Evolutionary conservation across 2,888 invertebrate species (phyloP), one percentile per base, ranked within the genome.

Genomic region (Reticulitermes lucifugus): DNA sequence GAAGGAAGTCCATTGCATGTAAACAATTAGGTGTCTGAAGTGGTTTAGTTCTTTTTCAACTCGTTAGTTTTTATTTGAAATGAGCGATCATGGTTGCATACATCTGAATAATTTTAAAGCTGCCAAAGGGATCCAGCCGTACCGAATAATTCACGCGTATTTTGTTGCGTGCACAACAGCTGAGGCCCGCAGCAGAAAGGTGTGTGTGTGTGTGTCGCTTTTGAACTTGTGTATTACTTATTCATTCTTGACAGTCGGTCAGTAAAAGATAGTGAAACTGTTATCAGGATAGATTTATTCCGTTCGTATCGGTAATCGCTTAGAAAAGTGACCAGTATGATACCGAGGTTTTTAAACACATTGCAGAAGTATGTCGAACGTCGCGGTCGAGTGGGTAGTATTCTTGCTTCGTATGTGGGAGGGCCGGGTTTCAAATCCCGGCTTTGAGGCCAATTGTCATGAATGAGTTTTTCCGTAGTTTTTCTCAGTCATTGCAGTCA

Each of bases 111-210:
- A 94, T 92, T 96, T 95, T 92, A 96, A 96, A 93, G 94, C 94
- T 89, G 93, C 94, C 83, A 94, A 95, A 91, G 96, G 96, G 88
- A 93, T 94, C 87, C 93, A 94, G 90, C 94, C 95, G 80, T 96
- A 95, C 90, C 94, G 93, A 92, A 93, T 97, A 89, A 95, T 98
- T 89, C 96, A 97, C 92, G 95, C 96, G 87, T 96, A 95, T 92
- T 97, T 98, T 91, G 95, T 97, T 85, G 94, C 96, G 87, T 95
- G 96, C 90, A 94, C 96, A 85, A 95, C 96, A 87, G 93, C 93
- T 88, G 96, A 96, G 91, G 95, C 96, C 88, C 94, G 96, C 89
- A 94, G 94, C 91, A 94, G 96, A 89, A 98, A 97, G 96, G 97
- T 65, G 65, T 65, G 65, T 65, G 46, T 46, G 10, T 12, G 46